phyloP scores from a whole-genome alignment of 2,113 vertebrate species.

The Corydoras sp. region DNA sequence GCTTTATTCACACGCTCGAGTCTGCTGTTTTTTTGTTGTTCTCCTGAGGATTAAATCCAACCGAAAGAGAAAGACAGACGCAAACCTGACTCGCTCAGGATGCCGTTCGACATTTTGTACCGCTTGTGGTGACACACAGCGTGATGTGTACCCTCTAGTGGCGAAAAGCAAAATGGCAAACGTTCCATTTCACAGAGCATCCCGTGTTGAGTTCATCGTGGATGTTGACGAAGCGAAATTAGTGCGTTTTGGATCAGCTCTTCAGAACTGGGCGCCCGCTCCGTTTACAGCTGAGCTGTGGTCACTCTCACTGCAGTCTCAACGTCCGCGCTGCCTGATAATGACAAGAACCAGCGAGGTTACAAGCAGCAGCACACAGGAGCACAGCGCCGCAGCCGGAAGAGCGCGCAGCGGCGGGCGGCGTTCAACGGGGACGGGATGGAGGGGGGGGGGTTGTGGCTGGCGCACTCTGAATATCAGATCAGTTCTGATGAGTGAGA shows the following conservation, averaged over 20 bases:
- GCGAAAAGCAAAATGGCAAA: background rate
- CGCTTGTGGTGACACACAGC: constrained; percentile 16
- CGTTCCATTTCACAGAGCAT: constrained; percentile 1
- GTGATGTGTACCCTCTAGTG: constrained; percentile 15
- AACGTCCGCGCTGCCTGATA: constrained; percentile 75
- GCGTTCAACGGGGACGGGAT: background rate
- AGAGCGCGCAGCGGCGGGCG: constrained; percentile 46
- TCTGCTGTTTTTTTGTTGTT: background rate
- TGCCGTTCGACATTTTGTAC: constrained; percentile 28
- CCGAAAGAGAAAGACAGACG: background rate
- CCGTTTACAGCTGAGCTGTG: constrained; percentile 50
- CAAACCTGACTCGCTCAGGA: background rate
- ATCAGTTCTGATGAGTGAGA: background rate
- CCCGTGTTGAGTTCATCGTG: constrained; percentile 45
- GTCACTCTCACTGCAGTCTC: constrained; percentile 69
- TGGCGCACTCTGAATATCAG: background rate
- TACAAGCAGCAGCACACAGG: constrained; percentile 55
- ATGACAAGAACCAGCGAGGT: constrained; percentile 74
- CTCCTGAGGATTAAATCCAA: background rate
- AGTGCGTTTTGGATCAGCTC: constrained; percentile 49
- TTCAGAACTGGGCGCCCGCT: constrained; percentile 56
- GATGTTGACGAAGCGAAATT: constrained; percentile 47
- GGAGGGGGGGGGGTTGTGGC: constrained; percentile 13
- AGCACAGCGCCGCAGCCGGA: constrained; percentile 46
- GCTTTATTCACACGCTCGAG: constrained; percentile 22